These are phyloP conservation scores for Tapirus terrestris DNA, from an alignment of 2,113 vertebrate genomes.

Conservation along the genomic window DNA sequence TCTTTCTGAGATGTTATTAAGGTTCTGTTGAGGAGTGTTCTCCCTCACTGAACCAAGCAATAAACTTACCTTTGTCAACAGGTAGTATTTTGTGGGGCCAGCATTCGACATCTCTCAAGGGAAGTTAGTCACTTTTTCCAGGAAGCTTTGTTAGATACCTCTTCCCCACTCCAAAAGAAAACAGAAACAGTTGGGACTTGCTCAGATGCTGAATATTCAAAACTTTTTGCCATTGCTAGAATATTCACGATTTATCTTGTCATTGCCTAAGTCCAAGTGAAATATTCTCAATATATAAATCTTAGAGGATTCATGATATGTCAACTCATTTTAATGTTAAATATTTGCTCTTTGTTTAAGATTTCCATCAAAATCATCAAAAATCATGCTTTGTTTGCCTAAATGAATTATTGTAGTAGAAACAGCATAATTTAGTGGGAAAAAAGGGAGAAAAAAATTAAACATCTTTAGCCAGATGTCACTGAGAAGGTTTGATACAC, in stretches of 20 bases:
- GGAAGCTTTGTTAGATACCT: background rate
- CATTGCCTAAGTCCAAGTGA: conserved; percentile 79
- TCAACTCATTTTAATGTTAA: conserved; percentile 91
- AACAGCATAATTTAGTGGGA: conserved; percentile 76
- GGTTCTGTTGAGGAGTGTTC: background rate
- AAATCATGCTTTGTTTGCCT: conserved; percentile 92
- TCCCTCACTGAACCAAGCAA: background rate
- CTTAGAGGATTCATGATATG: conserved; percentile 85
- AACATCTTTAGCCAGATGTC: conserved; percentile 72
- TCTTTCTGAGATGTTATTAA: background rate
- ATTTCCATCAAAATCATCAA: conserved; percentile 83
- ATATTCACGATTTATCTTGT: conserved; percentile 80
- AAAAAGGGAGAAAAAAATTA: conserved; percentile 76
- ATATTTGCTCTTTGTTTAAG: conserved; percentile 88
- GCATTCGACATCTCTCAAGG: background rate
- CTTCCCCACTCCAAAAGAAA: background rate
- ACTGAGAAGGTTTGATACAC: conserved; percentile 80
- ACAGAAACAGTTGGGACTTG: conserved; percentile 85
- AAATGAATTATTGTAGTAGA: conserved; percentile 85
- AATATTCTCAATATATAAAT: conserved; percentile 86
- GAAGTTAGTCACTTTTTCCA: background rate
- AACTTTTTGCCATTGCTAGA: conserved; percentile 84
- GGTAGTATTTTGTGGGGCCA: background rate
- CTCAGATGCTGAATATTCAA: conserved; percentile 86
- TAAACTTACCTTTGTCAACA: background rate